A percentile compares a stretch with the other conserved stretches of the same genome.
Evolutionary conservation across 92 coral and sea anemone genomes (phyloP).

Genomic region (Phenganax stokvisi): DNA sequence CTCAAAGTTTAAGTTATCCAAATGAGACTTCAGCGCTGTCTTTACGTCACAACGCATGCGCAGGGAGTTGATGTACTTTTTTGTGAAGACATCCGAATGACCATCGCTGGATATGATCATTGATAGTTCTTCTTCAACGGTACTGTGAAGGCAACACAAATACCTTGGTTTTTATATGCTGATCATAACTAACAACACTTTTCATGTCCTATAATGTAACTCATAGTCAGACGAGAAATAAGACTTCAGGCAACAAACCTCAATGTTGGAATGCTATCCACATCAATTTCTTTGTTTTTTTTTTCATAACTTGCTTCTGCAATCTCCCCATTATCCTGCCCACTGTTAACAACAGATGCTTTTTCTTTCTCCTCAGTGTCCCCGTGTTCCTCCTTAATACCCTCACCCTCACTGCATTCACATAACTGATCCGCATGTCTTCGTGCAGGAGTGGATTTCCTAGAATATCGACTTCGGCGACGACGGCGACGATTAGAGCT

Average conservation of each 20-base stretch:
- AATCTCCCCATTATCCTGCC: constrained; percentile 10
- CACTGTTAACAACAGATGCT: constrained; percentile 22
- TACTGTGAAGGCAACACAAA: background rate
- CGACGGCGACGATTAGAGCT: constrained; percentile 14
- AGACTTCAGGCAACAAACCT: background rate
- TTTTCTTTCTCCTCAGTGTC: constrained; percentile 24
- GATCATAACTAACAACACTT: too few species aligned
- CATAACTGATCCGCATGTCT: background rate
- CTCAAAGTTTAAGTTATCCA: constrained; percentile 12
- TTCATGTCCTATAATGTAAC: background rate
- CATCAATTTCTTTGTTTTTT: constrained; percentile 18
- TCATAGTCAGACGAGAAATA: background rate
- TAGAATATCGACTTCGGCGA: constrained; percentile 1
- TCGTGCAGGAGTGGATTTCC: background rate
- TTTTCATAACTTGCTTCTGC: constrained; percentile 1
- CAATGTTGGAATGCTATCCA: background rate
- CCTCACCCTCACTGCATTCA: constrained; percentile 26
- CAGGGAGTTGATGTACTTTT: constrained; percentile 33
- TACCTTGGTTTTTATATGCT: background rate
- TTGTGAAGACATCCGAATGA: constrained; percentile 4
- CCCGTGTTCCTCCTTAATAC: background rate
- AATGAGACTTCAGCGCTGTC: constrained; percentile 22
- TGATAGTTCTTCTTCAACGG: constrained; percentile 6
- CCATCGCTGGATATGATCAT: background rate
- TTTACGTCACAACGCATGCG: constrained; percentile 24